Percentiles rank a stretch among this genome's conserved stretches.
Conservation (phyloP, 2,113 vertebrate species). For the Nycticebus coucang region DNA sequence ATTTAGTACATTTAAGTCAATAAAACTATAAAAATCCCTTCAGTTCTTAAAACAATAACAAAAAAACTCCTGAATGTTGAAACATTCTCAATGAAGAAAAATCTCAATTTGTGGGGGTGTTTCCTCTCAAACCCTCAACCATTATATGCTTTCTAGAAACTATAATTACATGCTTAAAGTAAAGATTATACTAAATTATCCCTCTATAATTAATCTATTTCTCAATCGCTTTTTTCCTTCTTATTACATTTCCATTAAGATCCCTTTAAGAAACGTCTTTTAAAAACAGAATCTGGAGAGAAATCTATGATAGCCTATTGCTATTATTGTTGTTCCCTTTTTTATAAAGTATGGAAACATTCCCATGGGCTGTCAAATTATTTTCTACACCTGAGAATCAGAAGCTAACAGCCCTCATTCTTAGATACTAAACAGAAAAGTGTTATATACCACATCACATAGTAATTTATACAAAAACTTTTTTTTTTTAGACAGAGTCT, state of each 20-base stretch:
- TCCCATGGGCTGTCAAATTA: background rate
- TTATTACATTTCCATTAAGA: conserved; percentile 47
- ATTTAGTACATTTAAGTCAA: background rate
- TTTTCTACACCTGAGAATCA: conserved; percentile 36
- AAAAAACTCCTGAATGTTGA: background rate
- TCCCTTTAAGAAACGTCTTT: conserved; percentile 27
- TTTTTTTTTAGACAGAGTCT: background rate
- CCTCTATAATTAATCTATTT: conserved; percentile 62
- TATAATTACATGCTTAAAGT: conserved; percentile 29
- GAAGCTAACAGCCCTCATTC: background rate
- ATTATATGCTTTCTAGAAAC: conserved; percentile 59
- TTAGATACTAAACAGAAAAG: background rate
- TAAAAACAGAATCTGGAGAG: conserved; percentile 31
- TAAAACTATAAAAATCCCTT: conserved; percentile 45
- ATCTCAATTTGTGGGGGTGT: background rate
- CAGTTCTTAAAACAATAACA: conserved; percentile 24
- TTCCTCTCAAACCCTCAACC: background rate
- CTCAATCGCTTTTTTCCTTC: conserved; percentile 39
- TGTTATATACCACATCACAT: background rate
- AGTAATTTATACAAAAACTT: background rate
- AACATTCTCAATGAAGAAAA: background rate
- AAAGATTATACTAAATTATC: conserved; percentile 21
- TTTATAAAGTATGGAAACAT: background rate
- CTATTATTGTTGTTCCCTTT: background rate
- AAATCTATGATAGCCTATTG: background rate